A percentile compares a stretch with the other conserved stretches of the same genome.
Conservation (phyloP, 2,113 vertebrate species). For the Anolis carolinensis region DNA sequence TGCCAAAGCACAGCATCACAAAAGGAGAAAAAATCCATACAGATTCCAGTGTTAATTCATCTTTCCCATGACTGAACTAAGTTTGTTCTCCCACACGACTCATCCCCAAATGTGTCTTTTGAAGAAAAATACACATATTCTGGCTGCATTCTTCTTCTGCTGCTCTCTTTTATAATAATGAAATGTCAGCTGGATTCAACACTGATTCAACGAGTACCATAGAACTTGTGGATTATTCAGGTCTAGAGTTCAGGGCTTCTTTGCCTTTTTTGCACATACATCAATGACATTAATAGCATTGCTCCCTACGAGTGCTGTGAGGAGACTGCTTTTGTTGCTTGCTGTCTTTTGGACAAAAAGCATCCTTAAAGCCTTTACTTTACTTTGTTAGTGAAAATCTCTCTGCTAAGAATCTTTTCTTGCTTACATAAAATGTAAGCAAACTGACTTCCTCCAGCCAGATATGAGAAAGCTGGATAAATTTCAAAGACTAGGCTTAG, state of each 20-base stretch:
- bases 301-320: background rate
- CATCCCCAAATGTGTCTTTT: background rate
- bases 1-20: slow-evolving; percentile 57
- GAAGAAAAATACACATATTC: background rate
- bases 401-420: slow-evolving; percentile 1
- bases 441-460: background rate
- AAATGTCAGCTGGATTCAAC: slow-evolving; percentile 3
- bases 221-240: slow-evolving; percentile 10
- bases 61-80: slow-evolving; percentile 12
- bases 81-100: background rate
- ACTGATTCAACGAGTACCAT: background rate
- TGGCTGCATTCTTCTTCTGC: slow-evolving; percentile 12
- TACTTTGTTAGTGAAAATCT: slow-evolving; percentile 12
- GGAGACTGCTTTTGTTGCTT: background rate
- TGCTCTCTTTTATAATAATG: background rate
- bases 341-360: slow-evolving; percentile 15
- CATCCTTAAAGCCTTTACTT: slow-evolving; percentile 7
- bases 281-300: slow-evolving; percentile 8
- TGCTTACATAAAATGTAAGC: slow-evolving; percentile 7
- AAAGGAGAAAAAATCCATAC: slow-evolving; percentile 53
- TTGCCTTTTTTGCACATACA: background rate
- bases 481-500: background rate
- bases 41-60: background rate
- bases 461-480: background rate
- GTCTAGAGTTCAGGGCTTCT: slow-evolving; percentile 5